These are phyloP conservation scores for Carapus acus DNA, from an alignment of 2,797 vertebrate genomes.

Conservation along the genomic window DNA sequence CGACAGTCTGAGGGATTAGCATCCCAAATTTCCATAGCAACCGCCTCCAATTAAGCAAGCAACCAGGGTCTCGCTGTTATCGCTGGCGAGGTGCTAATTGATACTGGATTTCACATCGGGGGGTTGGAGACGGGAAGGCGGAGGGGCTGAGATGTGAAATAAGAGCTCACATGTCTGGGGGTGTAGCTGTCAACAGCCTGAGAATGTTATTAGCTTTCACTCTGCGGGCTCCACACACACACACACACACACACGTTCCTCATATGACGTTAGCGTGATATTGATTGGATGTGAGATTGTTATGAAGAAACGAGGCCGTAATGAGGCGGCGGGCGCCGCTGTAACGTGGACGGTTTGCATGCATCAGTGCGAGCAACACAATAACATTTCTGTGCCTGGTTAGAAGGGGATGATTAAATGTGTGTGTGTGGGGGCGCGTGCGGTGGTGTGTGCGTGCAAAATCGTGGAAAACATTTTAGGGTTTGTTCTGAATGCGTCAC, in stretches of 20 bases:
- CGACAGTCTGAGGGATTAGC: slow-evolving; percentile 37
- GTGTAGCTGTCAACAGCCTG: slow-evolving; percentile 16
- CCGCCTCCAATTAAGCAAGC: slow-evolving; percentile 57
- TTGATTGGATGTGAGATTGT: slow-evolving; percentile 24
- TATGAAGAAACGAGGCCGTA: background rate
- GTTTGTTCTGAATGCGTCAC: too few species aligned
- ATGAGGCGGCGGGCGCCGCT: slow-evolving; percentile 14
- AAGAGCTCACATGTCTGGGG: slow-evolving; percentile 1
- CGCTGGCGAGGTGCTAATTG: slow-evolving; percentile 67
- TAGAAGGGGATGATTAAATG: too few species aligned
- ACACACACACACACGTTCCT: slow-evolving; percentile 17
- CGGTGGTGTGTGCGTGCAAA: too few species aligned
- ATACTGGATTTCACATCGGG: slow-evolving; percentile 48
- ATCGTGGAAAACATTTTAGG: too few species aligned
- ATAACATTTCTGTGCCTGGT: too few species aligned
- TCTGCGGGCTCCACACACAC: background rate
- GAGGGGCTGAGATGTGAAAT: slow-evolving; percentile 32
- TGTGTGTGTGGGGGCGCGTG: too few species aligned
- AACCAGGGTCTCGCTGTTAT: slow-evolving; percentile 31
- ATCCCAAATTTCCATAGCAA: slow-evolving; percentile 64
- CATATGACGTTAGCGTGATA: slow-evolving; percentile 28
- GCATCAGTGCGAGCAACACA: background rate
- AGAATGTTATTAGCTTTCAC: slow-evolving; percentile 34
- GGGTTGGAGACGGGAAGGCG: too few species aligned
- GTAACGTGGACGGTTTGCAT: slow-evolving; percentile 10